Evolutionary conservation across 2,888 invertebrate species (phyloP).

Genomic region (Pristionchus fissidentatus): DNA sequence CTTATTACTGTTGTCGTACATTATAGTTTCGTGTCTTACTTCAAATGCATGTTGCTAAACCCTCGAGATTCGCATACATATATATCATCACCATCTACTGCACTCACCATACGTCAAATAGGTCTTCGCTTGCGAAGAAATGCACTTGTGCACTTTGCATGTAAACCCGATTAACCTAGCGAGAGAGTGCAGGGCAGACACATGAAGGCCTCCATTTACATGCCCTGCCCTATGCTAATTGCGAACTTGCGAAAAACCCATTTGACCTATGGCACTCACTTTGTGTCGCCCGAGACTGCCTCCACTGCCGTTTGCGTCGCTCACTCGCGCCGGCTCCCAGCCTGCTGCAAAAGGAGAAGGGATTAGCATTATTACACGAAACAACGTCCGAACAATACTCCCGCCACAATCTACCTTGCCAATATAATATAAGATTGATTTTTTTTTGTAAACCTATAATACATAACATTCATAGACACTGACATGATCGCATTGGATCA

Average conservation of each 20-base stretch:
- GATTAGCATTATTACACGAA: background rate
- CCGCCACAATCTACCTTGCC: background rate
- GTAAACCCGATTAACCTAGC: background rate
- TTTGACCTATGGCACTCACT: too few species aligned
- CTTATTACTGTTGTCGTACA: too few species aligned
- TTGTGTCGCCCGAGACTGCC: slow-evolving; percentile 3
- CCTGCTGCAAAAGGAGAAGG: slow-evolving; percentile 10
- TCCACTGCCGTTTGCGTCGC: background rate
- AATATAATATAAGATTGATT: background rate
- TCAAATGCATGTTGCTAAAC: too few species aligned
- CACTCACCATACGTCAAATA: too few species aligned
- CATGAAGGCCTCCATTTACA: background rate
- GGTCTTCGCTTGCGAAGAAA: too few species aligned
- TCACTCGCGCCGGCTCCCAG: slow-evolving; percentile 22
- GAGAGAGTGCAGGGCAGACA: background rate
- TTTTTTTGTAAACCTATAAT: background rate
- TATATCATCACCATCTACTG: too few species aligned
- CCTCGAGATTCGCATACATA: too few species aligned
- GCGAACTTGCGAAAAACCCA: background rate
- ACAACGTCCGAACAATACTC: background rate
- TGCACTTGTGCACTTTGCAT: background rate
- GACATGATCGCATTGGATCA: too few species aligned
- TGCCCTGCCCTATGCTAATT: background rate
- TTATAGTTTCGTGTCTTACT: too few species aligned
- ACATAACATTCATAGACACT: too few species aligned